Conservation (phyloP, 2,888 invertebrate genomes). For the Baccha elongata region DNA sequence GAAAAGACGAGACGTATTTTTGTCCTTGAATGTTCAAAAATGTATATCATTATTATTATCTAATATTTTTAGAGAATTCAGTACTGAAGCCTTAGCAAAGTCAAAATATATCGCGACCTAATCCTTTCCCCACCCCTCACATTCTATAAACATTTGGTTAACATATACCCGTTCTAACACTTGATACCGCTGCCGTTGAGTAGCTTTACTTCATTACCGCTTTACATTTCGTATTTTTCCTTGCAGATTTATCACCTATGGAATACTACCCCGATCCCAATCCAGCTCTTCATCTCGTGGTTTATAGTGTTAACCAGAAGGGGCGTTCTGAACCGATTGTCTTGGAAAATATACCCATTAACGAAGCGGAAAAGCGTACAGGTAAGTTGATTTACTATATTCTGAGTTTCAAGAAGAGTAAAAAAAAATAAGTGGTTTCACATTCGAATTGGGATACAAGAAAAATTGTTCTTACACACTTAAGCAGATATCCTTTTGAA, state of each 20-base stretch:
- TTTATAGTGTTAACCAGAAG: slow-evolving; percentile 93
- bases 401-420: slow-evolving; percentile 13
- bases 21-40: too few species aligned
- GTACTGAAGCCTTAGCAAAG: too few species aligned
- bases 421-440: neutral
- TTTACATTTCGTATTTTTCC: slow-evolving; percentile 41
- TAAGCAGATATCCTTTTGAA: slow-evolving; percentile 28
- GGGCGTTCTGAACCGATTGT: slow-evolving; percentile 92
- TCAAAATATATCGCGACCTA: too few species aligned
- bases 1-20: too few species aligned
- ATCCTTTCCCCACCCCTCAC: too few species aligned
- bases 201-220: slow-evolving; percentile 56
- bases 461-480: too few species aligned
- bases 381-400: slow-evolving; percentile 83
- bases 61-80: too few species aligned
- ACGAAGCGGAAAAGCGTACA: slow-evolving; percentile 92
- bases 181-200: slow-evolving; percentile 21
- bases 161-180: neutral
- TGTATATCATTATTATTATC: too few species aligned
- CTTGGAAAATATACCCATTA: slow-evolving; percentile 92
- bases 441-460: too few species aligned
- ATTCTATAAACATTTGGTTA: too few species aligned
- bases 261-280: slow-evolving; percentile 82
- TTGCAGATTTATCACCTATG: slow-evolving; percentile 81
- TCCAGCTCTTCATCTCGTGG: slow-evolving; percentile 89